phyloP scores from a whole-genome alignment of 2,888 invertebrate genomes.

The Chirona hameri region DNA sequence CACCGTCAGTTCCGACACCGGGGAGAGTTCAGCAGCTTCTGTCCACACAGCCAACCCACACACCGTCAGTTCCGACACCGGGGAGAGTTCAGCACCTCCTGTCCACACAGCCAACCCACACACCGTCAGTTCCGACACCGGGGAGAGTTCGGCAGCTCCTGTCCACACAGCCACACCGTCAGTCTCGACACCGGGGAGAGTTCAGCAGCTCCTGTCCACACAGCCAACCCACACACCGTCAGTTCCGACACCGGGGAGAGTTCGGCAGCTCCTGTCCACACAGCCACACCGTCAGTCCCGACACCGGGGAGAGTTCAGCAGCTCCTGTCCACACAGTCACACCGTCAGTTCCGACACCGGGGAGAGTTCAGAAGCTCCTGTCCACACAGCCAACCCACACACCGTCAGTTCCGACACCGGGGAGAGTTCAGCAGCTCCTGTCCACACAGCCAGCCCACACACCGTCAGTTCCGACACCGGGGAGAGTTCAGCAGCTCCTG shows the following conservation, averaged over 20 bases:
- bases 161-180: background rate
- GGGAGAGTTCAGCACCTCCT: background rate
- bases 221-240: background rate
- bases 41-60: background rate
- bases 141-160: background rate
- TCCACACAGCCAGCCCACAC: no score
- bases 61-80: background rate
- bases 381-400: no score
- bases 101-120: background rate
- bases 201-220: background rate
- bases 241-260: background rate
- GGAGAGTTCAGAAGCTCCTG: background rate
- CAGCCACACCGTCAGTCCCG: background rate
- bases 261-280: background rate
- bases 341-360: background rate
- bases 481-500: background rate
- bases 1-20: background rate
- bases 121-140: background rate
- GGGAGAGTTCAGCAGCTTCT: background rate
- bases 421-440: background rate
- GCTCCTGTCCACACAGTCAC: background rate
- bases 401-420: background rate
- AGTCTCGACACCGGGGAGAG: background rate
- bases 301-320: background rate
- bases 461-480: background rate